Evolutionary conservation across 2,113 vertebrate genomes (phyloP).

Genomic region (Halcyon senegalensis): DNA sequence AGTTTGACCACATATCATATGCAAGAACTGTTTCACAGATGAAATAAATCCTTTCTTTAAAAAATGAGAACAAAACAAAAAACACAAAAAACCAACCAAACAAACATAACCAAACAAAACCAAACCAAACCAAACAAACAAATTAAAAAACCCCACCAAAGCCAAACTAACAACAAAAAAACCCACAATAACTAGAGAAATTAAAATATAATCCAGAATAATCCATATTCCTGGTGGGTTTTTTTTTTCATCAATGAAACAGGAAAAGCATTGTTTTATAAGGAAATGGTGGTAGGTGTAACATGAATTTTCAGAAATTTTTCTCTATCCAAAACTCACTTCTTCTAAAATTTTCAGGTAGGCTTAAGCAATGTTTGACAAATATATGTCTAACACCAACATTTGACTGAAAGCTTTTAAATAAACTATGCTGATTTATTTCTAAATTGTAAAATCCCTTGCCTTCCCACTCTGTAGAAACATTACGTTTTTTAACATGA

Average conservation of each 20-base stretch:
- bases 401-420: neutral
- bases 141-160: no score
- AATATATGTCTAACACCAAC: neutral
- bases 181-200: neutral
- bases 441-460: neutral
- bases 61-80: neutral
- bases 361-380: neutral
- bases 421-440: neutral
- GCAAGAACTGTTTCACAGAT: neutral
- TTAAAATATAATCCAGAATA: neutral
- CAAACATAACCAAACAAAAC: no score
- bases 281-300: neutral
- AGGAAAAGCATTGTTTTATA: neutral
- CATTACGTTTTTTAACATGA: neutral
- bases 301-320: neutral
- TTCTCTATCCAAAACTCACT: neutral
- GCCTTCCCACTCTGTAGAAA: neutral
- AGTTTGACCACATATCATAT: neutral
- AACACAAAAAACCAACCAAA: neutral
- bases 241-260: neutral
- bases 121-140: no score
- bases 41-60: neutral
- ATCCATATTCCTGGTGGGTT: neutral
- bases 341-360: neutral
- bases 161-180: no score